A percentile compares a stretch with the other conserved stretches of the same genome.
These are phyloP conservation scores for Pentamera pediparva DNA, from an alignment of 53 echinoderm and acorn worm species.

Conservation along the genomic window DNA sequence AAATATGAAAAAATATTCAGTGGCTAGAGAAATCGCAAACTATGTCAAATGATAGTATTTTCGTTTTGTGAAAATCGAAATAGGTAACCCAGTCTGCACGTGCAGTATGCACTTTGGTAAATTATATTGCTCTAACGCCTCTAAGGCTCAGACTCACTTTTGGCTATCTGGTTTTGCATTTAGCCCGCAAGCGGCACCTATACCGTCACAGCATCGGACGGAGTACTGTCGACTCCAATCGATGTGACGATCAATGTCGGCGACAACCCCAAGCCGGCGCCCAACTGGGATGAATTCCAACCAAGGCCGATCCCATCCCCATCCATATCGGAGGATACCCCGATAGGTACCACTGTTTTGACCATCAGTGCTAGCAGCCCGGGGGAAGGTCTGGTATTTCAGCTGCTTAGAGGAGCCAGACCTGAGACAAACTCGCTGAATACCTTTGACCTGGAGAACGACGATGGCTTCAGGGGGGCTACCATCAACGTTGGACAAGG, in stretches of 20 bases:
- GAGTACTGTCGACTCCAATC: neutral
- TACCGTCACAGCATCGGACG: slow-evolving; percentile 29
- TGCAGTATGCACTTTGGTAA: no score
- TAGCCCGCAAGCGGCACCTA: no score
- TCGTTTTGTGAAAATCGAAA: no score
- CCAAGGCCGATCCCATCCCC: neutral
- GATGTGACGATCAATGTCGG: slow-evolving; percentile 18
- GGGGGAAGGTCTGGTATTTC: neutral
- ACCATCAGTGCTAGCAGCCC: neutral
- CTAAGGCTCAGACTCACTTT: no score
- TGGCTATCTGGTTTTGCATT: no score
- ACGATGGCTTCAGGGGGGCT: neutral
- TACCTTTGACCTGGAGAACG: neutral
- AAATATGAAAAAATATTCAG: neutral
- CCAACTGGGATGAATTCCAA: no score
- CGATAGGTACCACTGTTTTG: neutral
- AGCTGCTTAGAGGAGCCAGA: slow-evolving; percentile 56
- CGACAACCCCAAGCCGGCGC: neutral
- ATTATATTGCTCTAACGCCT: no score
- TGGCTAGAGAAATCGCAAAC: no score
- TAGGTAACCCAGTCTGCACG: no score
- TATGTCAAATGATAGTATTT: no score
- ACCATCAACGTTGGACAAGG: neutral
- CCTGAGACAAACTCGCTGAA: slow-evolving; percentile 51
- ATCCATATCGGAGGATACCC: neutral